These are phyloP conservation scores for Eledona agricola DNA, from an alignment of 2,888 invertebrate species.

Conservation along the genomic window DNA sequence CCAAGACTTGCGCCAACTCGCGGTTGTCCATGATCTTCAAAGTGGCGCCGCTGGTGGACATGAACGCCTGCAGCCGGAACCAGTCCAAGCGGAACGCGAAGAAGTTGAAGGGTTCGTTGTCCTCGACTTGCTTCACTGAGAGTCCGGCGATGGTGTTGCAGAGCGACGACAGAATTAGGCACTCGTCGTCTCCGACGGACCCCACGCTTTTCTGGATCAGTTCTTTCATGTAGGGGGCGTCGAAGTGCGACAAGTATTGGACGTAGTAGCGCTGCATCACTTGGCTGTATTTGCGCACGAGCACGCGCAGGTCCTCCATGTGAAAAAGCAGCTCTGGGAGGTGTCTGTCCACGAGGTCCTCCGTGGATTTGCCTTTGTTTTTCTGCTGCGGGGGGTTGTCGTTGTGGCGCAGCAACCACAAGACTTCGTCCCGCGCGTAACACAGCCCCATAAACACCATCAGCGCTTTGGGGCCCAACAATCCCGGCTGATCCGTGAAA, in stretches of 20 bases:
- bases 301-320: conserved; percentile 94
- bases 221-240: conserved; percentile 89
- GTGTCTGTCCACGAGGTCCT: conserved; percentile 94
- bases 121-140: conserved; percentile 94
- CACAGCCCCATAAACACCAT: conserved; percentile 96
- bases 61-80: conserved; percentile 95
- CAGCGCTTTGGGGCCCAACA: conserved; percentile 96
- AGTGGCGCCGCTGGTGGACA: conserved; percentile 84
- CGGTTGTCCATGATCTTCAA: conserved; percentile 83
- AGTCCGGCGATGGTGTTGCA: conserved; percentile 88
- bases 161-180: conserved; percentile 90
- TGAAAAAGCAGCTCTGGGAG: conserved; percentile 97
- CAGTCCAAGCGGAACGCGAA: conserved; percentile 92
- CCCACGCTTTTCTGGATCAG: conserved; percentile 84
- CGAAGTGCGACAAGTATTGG: conserved; percentile 95
- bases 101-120: conserved; percentile 95
- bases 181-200: conserved; percentile 93
- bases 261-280: conserved; percentile 90
- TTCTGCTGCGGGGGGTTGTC: conserved; percentile 92
- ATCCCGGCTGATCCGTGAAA: conserved; percentile 96
- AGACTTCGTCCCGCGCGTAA: conserved; percentile 95
- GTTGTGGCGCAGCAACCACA: conserved; percentile 95
- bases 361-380: conserved; percentile 83
- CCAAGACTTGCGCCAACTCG: conserved; percentile 89
- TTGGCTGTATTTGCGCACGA: conserved; percentile 91